Conservation (phyloP, 2,113 vertebrate species). For the Forbesichthys agassizii region DNA sequence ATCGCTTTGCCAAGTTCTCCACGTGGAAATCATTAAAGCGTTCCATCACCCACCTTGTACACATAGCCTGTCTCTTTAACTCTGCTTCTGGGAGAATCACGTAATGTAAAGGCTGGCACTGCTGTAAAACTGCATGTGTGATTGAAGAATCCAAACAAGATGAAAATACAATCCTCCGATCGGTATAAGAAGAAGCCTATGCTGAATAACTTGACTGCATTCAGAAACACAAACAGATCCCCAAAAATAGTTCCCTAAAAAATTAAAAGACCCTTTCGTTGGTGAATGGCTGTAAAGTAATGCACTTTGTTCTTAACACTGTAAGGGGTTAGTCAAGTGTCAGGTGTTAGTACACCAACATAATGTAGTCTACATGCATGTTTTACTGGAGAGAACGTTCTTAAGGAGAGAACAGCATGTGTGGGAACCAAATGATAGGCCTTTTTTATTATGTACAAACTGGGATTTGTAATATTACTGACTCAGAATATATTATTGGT, state of each 20-base stretch:
- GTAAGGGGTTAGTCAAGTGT: too few species aligned
- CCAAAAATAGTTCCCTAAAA: constrained; percentile 19
- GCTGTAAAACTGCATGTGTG: constrained; percentile 7
- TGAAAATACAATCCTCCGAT: constrained; percentile 4
- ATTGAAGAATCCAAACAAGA: constrained; percentile 6
- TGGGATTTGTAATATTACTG: too few species aligned
- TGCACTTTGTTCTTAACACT: too few species aligned
- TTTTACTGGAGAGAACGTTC: too few species aligned
- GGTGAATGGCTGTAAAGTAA: neutral
- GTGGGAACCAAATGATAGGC: too few species aligned
- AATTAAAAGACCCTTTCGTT: constrained; percentile 21
- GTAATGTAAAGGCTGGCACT: constrained; percentile 26
- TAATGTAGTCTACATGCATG: too few species aligned
- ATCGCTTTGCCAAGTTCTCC: constrained; percentile 18
- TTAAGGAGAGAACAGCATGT: too few species aligned
- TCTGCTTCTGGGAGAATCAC: neutral
- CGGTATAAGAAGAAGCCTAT: constrained; percentile 22
- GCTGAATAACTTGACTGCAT: neutral
- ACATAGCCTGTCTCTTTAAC: constrained; percentile 7
- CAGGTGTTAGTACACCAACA: too few species aligned
- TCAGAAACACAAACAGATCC: constrained; percentile 4
- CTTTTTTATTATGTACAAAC: too few species aligned
- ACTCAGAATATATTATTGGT: too few species aligned
- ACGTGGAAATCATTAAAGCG: constrained; percentile 21
- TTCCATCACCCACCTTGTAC: constrained; percentile 14